phyloP scores from a whole-genome alignment of 2,888 invertebrate genomes.

The Eupsilia transversa region DNA sequence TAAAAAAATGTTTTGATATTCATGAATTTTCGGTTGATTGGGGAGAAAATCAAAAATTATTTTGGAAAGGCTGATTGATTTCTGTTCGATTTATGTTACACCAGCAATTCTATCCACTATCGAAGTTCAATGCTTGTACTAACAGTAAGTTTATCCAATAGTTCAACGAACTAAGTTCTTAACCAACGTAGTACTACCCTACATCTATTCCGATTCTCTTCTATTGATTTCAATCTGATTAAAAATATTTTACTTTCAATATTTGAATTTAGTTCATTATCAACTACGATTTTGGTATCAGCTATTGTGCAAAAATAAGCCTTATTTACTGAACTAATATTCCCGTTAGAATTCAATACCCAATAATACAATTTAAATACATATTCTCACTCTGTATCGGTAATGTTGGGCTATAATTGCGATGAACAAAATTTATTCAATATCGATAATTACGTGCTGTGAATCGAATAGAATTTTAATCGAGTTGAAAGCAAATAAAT shows the following conservation, averaged over 20 bases:
- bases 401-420: conserved; percentile 42
- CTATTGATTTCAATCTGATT: conserved; percentile 19
- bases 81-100: too few species aligned
- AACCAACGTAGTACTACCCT: conserved; percentile 11
- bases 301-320: not conserved
- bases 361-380: conserved; percentile 34
- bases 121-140: conserved; percentile 16
- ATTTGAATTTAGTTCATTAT: conserved; percentile 15
- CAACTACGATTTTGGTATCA: not conserved
- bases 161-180: conserved; percentile 10
- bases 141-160: conserved; percentile 23
- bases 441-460: conserved; percentile 62
- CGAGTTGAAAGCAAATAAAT: conserved; percentile 57
- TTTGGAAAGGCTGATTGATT: not conserved
- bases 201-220: not conserved
- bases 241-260: conserved; percentile 5
- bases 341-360: conserved; percentile 9
- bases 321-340: conserved; percentile 34
- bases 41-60: not conserved
- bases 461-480: conserved; percentile 64
- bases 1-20: not conserved
- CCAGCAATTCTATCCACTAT: not conserved
- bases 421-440: conserved; percentile 57
- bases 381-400: conserved; percentile 16
- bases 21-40: not conserved